phyloP scores from a whole-genome alignment of 1,140 invertebrate species.

The Bombus confusus region DNA sequence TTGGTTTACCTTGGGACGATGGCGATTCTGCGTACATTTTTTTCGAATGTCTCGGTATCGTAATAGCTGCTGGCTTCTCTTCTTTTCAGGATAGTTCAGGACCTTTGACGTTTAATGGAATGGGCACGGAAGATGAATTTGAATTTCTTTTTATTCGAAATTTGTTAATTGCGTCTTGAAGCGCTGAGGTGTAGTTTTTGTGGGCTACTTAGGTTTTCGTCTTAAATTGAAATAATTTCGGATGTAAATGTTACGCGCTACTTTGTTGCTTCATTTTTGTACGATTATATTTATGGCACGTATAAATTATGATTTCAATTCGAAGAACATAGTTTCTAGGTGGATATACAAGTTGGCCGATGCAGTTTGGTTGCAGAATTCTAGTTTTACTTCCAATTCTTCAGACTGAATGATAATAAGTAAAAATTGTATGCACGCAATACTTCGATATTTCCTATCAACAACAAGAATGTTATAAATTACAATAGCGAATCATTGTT shows the following conservation, averaged over 20 bases:
- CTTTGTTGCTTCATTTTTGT: too few species aligned
- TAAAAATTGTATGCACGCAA: background rate
- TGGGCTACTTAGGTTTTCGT: too few species aligned
- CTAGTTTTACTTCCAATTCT: background rate
- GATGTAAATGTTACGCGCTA: too few species aligned
- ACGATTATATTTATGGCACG: too few species aligned
- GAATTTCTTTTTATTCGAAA: background rate
- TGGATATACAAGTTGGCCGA: background rate
- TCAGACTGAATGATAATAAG: background rate
- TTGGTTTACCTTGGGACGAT: background rate
- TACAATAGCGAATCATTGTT: too few species aligned
- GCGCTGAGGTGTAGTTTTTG: rapidly evolving
- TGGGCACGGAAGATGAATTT: too few species aligned
- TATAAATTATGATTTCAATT: background rate
- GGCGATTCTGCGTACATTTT: background rate
- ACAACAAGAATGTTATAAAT: too few species aligned
- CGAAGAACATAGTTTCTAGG: background rate
- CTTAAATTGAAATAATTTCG: too few species aligned
- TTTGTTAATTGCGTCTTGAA: background rate
- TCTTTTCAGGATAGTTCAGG: too few species aligned
- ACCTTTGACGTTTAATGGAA: background rate
- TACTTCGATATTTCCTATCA: background rate
- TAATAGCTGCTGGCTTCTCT: too few species aligned
- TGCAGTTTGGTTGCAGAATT: background rate
- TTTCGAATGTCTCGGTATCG: background rate